phyloP scores from a whole-genome alignment of 2,888 invertebrate genomes.

The Papilio elwesi region DNA sequence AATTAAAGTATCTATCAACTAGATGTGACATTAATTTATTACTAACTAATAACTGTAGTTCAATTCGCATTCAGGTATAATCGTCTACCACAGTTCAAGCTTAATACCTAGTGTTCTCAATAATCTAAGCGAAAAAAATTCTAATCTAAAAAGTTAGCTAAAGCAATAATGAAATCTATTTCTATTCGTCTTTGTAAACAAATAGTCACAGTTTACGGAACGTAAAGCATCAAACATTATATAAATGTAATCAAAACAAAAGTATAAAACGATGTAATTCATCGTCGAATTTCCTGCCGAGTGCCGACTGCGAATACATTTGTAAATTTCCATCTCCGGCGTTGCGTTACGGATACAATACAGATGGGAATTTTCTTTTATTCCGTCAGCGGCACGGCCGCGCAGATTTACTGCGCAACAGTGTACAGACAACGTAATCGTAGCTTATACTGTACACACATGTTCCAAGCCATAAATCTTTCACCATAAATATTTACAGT shows the following conservation, averaged over 20 bases:
- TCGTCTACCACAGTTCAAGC: no score
- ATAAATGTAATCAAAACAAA: background rate
- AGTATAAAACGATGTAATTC: background rate
- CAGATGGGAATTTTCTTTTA: slow-evolving; percentile 49
- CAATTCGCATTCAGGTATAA: no score
- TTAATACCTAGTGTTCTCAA: no score
- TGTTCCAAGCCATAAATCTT: slow-evolving; percentile 17
- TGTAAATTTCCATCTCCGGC: slow-evolving; percentile 14
- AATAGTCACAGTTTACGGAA: background rate
- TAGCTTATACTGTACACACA: slow-evolving; percentile 30
- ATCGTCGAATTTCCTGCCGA: slow-evolving; percentile 2
- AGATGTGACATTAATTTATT: no score
- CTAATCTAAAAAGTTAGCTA: no score
- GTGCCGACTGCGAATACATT: background rate
- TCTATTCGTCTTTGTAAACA: background rate
- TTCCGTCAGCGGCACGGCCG: slow-evolving; percentile 47
- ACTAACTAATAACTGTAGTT: no score
- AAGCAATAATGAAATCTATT: background rate
- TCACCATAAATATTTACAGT: slow-evolving; percentile 16
- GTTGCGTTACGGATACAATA: slow-evolving; percentile 43
- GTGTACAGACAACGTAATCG: slow-evolving; percentile 44
- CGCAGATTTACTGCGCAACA: slow-evolving; percentile 48
- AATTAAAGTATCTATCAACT: no score
- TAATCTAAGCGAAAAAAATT: no score
- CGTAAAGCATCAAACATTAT: background rate